Base-by-base conservation (phyloP, 2,888 invertebrate species). In the Pemphredon lugubris region DNA sequence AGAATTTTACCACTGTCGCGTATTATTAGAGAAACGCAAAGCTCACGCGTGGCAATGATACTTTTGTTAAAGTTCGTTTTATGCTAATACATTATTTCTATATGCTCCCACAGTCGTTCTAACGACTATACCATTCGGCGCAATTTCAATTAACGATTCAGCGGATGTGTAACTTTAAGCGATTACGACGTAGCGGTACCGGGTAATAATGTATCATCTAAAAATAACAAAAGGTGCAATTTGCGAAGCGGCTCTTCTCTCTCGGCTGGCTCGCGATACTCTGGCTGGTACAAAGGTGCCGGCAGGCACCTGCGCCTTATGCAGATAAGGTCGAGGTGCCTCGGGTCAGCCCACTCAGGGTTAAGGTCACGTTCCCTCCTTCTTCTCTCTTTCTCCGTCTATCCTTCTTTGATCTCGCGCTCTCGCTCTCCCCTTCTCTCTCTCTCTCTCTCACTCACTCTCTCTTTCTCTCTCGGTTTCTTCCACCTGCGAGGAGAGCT, bases 241-340 rank as follows among this genome's bases (percentile, higher is more conserved):
- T 76, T 66, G 70, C 55, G 58, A 54, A 68, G 64, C 60, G 42
- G 51, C 42, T 20, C 42, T 14, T 30, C 42, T 45, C 21, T 14
- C 34, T 37, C 59, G 59, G 61, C 54, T 51, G 73, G 57, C n/a
- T n/a, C 64, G 67, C 65, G 77, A 79, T 80, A 78, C 74, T 75
- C 73, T 76, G 61, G 75, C 68, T 71, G 77, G 40, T 63, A 79
- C 84, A 86, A 88, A 87, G 85, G 83, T 83, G 84, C 87, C 84
- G 86, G 83, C 83, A 79, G 81, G 83, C 88, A 89, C 89, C 89
- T 88, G 89, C 83, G 77, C 84, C 84, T 86, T 83, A 86, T 87
- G 86, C 87, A 88, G 89, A 89, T 89, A 89, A 89, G 86, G 76
- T 80, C 78, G 82, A 76, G 82, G 75, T 82, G 75, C 68, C 72